Evolutionary conservation across 1,140 invertebrate species (phyloP).

Genomic region (Tetramorium parvispinum): DNA sequence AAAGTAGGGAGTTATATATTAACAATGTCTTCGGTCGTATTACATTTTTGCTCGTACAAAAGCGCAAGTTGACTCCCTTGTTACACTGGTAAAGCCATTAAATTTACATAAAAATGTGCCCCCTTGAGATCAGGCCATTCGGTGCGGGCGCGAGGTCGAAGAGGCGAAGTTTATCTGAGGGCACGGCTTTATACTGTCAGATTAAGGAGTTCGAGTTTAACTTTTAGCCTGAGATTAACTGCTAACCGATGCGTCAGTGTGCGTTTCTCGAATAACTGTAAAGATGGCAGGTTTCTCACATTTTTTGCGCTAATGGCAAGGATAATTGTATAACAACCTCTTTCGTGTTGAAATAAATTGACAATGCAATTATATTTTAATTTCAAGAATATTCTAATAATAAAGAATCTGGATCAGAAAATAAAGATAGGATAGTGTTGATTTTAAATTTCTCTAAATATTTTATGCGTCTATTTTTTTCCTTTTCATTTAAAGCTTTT

Average conservation of each 20-base stretch:
- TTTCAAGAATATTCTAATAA: not conserved
- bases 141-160: slow-evolving; percentile 43
- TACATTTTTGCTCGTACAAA: slow-evolving; percentile 43
- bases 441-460: not conserved
- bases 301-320: not conserved
- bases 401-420: not conserved
- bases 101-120: slow-evolving; percentile 62
- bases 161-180: slow-evolving; percentile 40
- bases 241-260: slow-evolving; percentile 36
- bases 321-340: not conserved
- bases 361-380: not conserved
- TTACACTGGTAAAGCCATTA: slow-evolving; percentile 59
- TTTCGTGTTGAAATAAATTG: not conserved
- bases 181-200: slow-evolving; percentile 48
- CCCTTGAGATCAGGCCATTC: slow-evolving; percentile 48
- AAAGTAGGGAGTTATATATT: slow-evolving; percentile 38
- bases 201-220: slow-evolving; percentile 48
- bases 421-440: not conserved
- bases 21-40: slow-evolving; percentile 51
- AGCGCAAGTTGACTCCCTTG: slow-evolving; percentile 52
- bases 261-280: slow-evolving; percentile 3
- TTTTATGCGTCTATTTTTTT: no score
- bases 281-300: not conserved
- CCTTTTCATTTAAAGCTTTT: not conserved
- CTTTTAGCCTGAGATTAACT: slow-evolving; percentile 48